Evolutionary conservation across 2,113 vertebrate genomes (phyloP).

Genomic region (Caracal caracal): DNA sequence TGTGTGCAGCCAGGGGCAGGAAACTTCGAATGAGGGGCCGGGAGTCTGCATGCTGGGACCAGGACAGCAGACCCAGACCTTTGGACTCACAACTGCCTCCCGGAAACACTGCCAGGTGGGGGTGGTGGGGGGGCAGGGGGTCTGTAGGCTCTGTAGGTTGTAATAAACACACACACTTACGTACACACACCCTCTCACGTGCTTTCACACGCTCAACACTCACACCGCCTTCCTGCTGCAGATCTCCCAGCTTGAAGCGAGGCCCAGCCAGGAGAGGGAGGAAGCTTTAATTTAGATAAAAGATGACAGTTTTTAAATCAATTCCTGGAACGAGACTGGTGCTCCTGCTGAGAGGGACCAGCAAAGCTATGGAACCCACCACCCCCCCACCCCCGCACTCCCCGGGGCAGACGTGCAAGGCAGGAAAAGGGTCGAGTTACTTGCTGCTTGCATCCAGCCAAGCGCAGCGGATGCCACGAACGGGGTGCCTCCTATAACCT

Average conservation of each 20-base stretch:
- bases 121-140: not conserved
- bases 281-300: not conserved
- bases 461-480: fast-evolving
- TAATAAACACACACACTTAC: not conserved
- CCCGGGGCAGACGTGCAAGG: fast-evolving
- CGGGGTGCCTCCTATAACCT: not conserved
- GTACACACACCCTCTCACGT: not conserved
- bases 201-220: not conserved
- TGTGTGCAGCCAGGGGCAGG: not conserved
- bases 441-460: not conserved
- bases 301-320: not conserved
- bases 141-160: not conserved
- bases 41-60: not conserved
- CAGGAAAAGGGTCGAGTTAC: not conserved
- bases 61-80: not conserved
- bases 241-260: not conserved
- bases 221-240: not conserved
- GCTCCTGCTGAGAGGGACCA: not conserved
- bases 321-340: not conserved
- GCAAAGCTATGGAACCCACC: not conserved
- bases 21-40: not conserved
- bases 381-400: no score
- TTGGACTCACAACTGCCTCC: no score
- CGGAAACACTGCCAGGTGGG: not conserved
- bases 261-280: not conserved